Evolutionary conservation across 2,888 invertebrate genomes (phyloP).

Genomic region (Brachypalpus laphriformis): DNA sequence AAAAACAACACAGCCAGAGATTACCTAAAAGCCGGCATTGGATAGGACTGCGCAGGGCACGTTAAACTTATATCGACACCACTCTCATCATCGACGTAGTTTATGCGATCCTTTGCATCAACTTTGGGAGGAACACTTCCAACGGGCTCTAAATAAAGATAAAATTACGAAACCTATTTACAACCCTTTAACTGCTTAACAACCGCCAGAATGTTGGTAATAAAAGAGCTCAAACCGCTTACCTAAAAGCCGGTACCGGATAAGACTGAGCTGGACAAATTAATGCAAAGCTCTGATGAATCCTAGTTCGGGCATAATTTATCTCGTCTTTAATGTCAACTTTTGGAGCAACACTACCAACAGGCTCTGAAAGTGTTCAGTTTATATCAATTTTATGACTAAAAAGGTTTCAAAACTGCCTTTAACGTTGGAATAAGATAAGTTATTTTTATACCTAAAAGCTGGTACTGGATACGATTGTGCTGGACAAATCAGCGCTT

Average conservation of each 20-base stretch:
- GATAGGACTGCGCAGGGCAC: conserved; percentile 91
- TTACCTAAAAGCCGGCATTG: conserved; percentile 85
- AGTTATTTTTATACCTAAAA: conserved; percentile 79
- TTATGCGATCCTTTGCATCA: conserved; percentile 86
- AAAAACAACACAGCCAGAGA: no score
- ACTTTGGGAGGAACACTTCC: conserved; percentile 88
- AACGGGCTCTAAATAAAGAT: conserved; percentile 85
- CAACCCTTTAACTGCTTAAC: not conserved
- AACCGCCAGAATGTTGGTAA: conserved; percentile 74
- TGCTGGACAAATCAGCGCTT: conserved; percentile 89
- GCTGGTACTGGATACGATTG: conserved; percentile 82
- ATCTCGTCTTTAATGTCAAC: conserved; percentile 84
- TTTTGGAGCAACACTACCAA: conserved; percentile 85
- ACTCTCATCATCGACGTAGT: conserved; percentile 84
- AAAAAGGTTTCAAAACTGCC: conserved; percentile 84
- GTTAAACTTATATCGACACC: conserved; percentile 85
- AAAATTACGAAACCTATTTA: not conserved
- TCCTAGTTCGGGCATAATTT: conserved; percentile 84
- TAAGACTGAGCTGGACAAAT: conserved; percentile 90
- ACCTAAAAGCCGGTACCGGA: conserved; percentile 82
- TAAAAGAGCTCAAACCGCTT: not conserved
- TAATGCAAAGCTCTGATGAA: conserved; percentile 84
- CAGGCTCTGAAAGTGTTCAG: conserved; percentile 84
- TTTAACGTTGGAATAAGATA: conserved; percentile 82
- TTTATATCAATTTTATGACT: conserved; percentile 75